Evolutionary conservation across 92 coral and sea anemone species (phyloP), one percentile per base, ranked within the genome.

Genomic region (Desmophyllum pertusum): DNA sequence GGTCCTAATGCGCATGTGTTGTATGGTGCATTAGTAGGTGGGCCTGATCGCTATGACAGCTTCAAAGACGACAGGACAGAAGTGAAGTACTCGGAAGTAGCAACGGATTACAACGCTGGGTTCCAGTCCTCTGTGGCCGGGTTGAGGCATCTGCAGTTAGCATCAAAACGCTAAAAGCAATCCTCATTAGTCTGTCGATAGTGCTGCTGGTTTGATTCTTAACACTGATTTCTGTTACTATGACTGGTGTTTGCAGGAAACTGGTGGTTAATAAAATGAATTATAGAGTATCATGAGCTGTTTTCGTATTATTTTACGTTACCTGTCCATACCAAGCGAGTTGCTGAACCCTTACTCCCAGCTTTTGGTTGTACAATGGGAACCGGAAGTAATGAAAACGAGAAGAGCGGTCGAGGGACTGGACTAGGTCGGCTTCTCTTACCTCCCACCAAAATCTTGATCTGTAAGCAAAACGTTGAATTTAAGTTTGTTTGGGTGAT

Each of bases 11-110:
- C 89, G 18, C 88, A 91, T 25, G 83, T 79, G 2, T 50, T 91
- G 6, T 41, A 78, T 29, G 93, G 95, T 41, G 95, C 95, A n/a
- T 41, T 92, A 67, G 91, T 92, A 0, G 95, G 93, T 31, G 95
- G 95, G 3, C 93, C 93, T 15, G 91, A 92, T 72, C 81, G 83
- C 48, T 39, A 83, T 36, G 93, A 90, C 52, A 48, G 80, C 30
- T 83, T 76, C 77, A 61, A 77, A 38, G 93, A 90, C 51, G 61
- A 67, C 27, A 71, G 93, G 50, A 66, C 59, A 35, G 87, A 83
- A 40, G 57, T 83, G 23, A 78, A 69, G 88, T 46, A 46, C 59
- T 86, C 87, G 25, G 90, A 90, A 53, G 88, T 90, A 74, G 84
- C 93, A 13, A 87, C 91, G 31, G 93, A 86, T 85, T 90, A 86